Base-by-base conservation (phyloP, 2,888 invertebrate species). In the Syrista parreyssii region DNA sequence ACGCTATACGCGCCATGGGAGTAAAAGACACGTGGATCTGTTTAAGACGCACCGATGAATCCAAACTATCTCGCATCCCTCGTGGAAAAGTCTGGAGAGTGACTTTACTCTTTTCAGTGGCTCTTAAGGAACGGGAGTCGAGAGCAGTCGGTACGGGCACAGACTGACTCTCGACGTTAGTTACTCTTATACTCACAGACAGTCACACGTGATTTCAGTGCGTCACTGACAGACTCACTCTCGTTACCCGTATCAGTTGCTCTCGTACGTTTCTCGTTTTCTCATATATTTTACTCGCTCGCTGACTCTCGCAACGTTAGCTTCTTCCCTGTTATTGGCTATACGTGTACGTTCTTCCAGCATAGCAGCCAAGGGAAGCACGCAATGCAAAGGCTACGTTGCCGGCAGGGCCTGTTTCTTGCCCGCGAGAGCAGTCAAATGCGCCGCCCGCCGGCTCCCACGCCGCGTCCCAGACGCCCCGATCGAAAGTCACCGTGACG, bases 401-500 rank as follows among this genome's bases (percentile, higher is more conserved):
- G 12, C 69, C 36, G 15, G 75, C 77, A 68, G 55, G 75, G 33
- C 23, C 55, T n/a, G 32, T 68, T 31, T 32, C 75, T 31, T n/a
- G 34, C 68, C 68, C 75, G 69, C 69, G 75, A 11, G 36, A 55
- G 75, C 30, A 75, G 40, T 35, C 75, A 30, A 32, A 68, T 68
- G 68, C 33, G 33, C 31, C 23, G 12, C 32, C 40, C 4, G 36
- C 15, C 32, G 75, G 33, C 32, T 31, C 75, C 32, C 75, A 32
- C 36, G 74, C 74, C 34, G 72, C 76, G 32, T 69, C 31, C 71
- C 55, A 75, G 32, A 15, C 33, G 71, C 33, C 36, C 12, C 75
- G 78, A 33, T 34, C 40, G 78, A 76, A 40, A 72, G 73, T 36
- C 68, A 55, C 11, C 30, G 36, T 12, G 76, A 72, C 31, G 36